These are phyloP conservation scores for Acleris literana DNA, from an alignment of 2,888 invertebrate genomes.

Conservation along the genomic window DNA sequence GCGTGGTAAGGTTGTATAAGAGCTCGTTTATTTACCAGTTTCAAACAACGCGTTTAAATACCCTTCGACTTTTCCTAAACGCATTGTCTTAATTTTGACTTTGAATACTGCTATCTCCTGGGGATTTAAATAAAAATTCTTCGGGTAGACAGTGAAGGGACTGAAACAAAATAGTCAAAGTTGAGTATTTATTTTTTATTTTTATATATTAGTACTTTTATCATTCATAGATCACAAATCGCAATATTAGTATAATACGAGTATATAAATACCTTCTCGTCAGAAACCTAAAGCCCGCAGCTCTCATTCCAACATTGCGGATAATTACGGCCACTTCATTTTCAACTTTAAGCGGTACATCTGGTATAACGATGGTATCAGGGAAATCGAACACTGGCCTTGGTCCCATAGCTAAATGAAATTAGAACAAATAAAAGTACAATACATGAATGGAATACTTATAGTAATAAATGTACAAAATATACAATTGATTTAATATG, in stretches of 20 bases:
- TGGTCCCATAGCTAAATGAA: constrained; percentile 68
- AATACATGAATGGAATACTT: neutral
- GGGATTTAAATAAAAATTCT: constrained; percentile 75
- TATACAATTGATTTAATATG: neutral
- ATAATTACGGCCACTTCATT: constrained; percentile 52
- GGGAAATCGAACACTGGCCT: constrained; percentile 71
- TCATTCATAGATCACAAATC: no score
- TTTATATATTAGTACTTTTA: neutral
- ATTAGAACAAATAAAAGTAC: constrained; percentile 3
- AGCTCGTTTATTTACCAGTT: constrained; percentile 59
- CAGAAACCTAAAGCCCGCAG: constrained; percentile 64
- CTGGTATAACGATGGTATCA: constrained; percentile 62
- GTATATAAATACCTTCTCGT: constrained; percentile 60
- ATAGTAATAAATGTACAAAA: constrained; percentile 1
- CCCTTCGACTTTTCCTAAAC: constrained; percentile 68
- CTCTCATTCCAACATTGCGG: constrained; percentile 60
- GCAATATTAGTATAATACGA: no score
- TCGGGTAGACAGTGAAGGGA: constrained; percentile 81
- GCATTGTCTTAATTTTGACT: constrained; percentile 78
- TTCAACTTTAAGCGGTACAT: constrained; percentile 67
- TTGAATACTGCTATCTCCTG: constrained; percentile 75
- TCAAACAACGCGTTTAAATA: constrained; percentile 60
- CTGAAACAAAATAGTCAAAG: constrained; percentile 49
- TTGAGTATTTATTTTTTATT: neutral
- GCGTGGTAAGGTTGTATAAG: neutral